Conservation (phyloP, 2,888 invertebrate species). For the Drosophila anomelani region DNA sequence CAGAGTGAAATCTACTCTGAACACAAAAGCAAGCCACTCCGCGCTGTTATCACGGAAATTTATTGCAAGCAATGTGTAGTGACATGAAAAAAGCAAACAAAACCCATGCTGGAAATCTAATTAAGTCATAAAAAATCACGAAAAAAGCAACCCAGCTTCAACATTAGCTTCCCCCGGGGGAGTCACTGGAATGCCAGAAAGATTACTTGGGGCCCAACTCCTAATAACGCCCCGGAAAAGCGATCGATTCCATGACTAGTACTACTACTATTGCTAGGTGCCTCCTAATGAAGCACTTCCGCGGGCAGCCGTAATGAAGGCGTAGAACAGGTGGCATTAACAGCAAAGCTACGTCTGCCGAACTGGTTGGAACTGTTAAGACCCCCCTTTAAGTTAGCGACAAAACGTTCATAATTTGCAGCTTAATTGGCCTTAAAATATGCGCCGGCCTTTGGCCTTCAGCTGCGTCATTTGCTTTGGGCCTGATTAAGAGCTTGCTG, state of each 20-base stretch:
- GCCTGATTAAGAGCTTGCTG: conserved; percentile 32
- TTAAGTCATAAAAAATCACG: conserved; percentile 24
- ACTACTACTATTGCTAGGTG: not conserved
- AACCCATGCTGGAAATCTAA: conserved; percentile 28
- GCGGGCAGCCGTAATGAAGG: conserved; percentile 21
- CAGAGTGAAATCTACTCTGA: conserved; percentile 14
- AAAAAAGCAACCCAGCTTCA: not conserved
- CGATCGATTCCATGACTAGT: not conserved
- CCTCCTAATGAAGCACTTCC: conserved; percentile 22
- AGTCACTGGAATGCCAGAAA: conserved; percentile 10
- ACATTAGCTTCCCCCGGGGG: not conserved
- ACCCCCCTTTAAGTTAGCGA: conserved; percentile 46
- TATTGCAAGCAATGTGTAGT: conserved; percentile 11
- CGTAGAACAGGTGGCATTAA: conserved; percentile 24
- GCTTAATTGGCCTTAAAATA: conserved; percentile 71
- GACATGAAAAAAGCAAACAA: conserved; percentile 14
- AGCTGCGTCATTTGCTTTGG: conserved; percentile 25
- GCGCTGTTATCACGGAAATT: conserved; percentile 23
- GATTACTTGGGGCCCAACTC: not conserved
- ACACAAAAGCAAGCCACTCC: conserved; percentile 21
- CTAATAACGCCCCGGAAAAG: conserved; percentile 13
- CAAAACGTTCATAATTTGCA: conserved; percentile 67
- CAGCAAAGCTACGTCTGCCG: conserved; percentile 1
- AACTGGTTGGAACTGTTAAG: conserved; percentile 33
- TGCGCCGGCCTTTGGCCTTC: conserved; percentile 48